These are phyloP conservation scores for Odontomyia ornata DNA, from an alignment of 2,888 invertebrate genomes.

Conservation along the genomic window DNA sequence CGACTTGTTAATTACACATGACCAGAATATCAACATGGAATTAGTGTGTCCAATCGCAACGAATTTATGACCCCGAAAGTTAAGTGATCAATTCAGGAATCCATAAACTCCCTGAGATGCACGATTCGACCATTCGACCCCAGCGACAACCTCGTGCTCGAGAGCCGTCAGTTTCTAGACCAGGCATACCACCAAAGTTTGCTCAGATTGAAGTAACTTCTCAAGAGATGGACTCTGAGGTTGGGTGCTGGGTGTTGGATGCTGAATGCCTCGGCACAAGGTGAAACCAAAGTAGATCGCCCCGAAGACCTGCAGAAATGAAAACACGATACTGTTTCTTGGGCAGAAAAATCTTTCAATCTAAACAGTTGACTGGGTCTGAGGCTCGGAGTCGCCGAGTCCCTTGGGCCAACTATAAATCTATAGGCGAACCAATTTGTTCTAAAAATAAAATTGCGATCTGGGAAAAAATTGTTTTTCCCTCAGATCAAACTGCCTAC, in stretches of 20 bases:
- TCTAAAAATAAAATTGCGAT: constrained; percentile 48
- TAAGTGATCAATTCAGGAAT: constrained; percentile 22
- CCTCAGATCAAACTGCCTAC: constrained; percentile 27
- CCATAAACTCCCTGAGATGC: constrained; percentile 30
- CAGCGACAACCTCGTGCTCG: constrained; percentile 23
- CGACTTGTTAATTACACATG: constrained; percentile 33
- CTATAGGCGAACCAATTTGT: constrained; percentile 49
- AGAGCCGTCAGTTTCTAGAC: constrained; percentile 23
- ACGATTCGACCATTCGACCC: constrained; percentile 44
- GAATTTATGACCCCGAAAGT: constrained; percentile 35
- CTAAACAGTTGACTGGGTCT: constrained; percentile 39
- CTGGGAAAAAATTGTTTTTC: constrained; percentile 41
- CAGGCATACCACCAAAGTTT: constrained; percentile 23
- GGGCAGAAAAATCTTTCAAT: constrained; percentile 41
- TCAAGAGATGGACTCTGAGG: background rate
- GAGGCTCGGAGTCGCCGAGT: constrained; percentile 33
- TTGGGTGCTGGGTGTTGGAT: background rate
- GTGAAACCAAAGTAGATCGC: constrained; percentile 14
- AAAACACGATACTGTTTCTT: constrained; percentile 17
- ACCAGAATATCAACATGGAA: constrained; percentile 26
- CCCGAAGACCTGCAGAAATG: constrained; percentile 3
- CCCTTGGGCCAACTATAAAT: constrained; percentile 50
- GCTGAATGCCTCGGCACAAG: background rate
- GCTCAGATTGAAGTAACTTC: constrained; percentile 6
- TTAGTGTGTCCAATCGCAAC: constrained; percentile 16